phyloP scores from a whole-genome alignment of 1,140 invertebrate genomes.

The Lasioglossum baleicum region DNA sequence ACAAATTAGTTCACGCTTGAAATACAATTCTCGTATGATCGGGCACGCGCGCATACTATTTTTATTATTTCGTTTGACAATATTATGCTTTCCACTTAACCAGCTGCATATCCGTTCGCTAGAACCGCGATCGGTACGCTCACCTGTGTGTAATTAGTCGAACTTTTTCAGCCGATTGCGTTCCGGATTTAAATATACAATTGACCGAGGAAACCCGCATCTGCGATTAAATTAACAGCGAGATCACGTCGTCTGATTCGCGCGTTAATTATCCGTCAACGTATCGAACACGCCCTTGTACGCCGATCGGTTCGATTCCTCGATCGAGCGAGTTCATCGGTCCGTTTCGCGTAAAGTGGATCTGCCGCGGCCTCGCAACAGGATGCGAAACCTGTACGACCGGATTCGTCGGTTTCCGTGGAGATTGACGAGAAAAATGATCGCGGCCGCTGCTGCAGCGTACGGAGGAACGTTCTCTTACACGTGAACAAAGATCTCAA shows the following conservation, averaged over 20 bases:
- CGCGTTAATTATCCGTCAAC: neutral
- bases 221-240: neutral
- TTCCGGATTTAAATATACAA: no score
- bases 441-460: neutral
- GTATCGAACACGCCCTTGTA: neutral
- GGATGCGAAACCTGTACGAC: constrained; percentile 47
- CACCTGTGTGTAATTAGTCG: no score
- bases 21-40: neutral
- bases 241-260: neutral
- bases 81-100: no score
- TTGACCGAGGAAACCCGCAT: neutral
- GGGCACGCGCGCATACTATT: no score
- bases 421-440: constrained; percentile 31
- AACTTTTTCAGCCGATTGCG: no score
- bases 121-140: no score
- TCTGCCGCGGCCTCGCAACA: constrained; percentile 2
- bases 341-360: constrained; percentile 4
- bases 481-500: neutral
- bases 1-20: neutral
- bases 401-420: constrained; percentile 32
- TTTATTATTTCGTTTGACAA: no score
- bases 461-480: neutral
- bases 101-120: no score
- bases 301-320: neutral
- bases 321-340: neutral